A percentile compares a stretch with the other conserved stretches of the same genome.
These are phyloP conservation scores for Microvelia longipes DNA, from an alignment of 1,140 invertebrate genomes.

Conservation along the genomic window DNA sequence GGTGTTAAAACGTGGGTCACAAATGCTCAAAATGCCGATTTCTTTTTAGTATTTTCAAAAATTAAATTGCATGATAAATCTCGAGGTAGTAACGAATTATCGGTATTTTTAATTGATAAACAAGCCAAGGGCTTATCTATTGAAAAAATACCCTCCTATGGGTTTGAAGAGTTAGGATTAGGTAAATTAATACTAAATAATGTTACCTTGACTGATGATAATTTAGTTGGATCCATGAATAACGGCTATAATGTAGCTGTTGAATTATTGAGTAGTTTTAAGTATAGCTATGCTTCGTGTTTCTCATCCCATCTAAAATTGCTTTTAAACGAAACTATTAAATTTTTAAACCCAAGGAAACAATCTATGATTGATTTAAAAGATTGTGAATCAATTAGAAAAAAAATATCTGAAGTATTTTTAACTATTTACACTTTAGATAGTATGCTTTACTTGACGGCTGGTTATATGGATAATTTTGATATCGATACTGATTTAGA, in stretches of 20 bases:
- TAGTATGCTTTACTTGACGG: constrained; percentile 20
- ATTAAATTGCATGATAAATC: neutral
- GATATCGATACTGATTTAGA: neutral
- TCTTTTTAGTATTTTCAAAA: constrained; percentile 13
- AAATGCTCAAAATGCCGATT: constrained; percentile 14
- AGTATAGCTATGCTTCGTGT: neutral
- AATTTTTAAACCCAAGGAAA: constrained; percentile 1
- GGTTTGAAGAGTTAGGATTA: constrained; percentile 6
- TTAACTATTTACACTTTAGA: constrained; percentile 16
- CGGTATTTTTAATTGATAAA: constrained; percentile 15
- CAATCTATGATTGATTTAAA: constrained; percentile 1
- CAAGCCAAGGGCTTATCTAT: constrained; percentile 2
- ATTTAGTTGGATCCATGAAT: neutral
- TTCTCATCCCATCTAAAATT: constrained; percentile 5
- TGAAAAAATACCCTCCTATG: neutral
- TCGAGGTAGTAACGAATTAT: constrained; percentile 1
- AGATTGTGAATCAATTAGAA: constrained; percentile 12
- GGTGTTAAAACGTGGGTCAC: constrained; percentile 13
- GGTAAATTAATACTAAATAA: constrained; percentile 9
- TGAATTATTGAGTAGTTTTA: constrained; percentile 1
- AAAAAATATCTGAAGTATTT: constrained; percentile 10
- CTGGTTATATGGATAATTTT: constrained; percentile 13
- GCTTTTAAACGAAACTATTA: constrained; percentile 1
- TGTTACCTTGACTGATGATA: neutral
- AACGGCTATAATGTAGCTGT: constrained; percentile 6